Conservation (phyloP, 2,888 invertebrate genomes). For the Ennomos erosarius region DNA sequence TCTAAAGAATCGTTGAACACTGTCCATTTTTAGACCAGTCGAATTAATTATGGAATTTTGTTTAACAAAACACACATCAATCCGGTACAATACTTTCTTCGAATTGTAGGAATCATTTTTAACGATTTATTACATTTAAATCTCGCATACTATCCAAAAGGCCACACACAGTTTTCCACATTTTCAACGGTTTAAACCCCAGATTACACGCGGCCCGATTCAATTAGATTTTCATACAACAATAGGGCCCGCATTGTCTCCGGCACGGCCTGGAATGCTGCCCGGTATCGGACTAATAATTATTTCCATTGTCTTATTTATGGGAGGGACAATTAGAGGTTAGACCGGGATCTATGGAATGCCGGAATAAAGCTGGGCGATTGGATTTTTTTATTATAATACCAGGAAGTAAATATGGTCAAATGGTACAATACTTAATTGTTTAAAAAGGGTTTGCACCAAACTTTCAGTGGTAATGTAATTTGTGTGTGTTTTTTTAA, state of each 20-base stretch:
- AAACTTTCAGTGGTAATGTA: too few relatives aligned
- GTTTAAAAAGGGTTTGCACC: not conserved
- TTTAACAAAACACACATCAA: too few relatives aligned
- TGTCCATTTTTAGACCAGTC: too few relatives aligned
- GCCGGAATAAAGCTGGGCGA: constrained; percentile 40
- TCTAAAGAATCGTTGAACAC: too few relatives aligned
- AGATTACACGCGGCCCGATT: constrained; percentile 55
- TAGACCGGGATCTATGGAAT: constrained; percentile 37
- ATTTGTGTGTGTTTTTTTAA: too few relatives aligned
- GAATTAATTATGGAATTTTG: too few relatives aligned
- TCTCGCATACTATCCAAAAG: constrained; percentile 20
- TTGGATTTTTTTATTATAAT: constrained; percentile 45
- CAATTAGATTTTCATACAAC: constrained; percentile 64
- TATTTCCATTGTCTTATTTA: constrained; percentile 71
- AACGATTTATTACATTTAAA: too few relatives aligned
- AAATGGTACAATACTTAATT: not conserved
- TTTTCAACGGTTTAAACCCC: constrained; percentile 32
- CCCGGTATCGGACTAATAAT: constrained; percentile 61
- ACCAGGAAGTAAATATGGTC: not conserved
- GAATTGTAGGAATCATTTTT: too few relatives aligned
- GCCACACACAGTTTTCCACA: constrained; percentile 17
- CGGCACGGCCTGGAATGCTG: constrained; percentile 49
- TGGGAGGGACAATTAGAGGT: constrained; percentile 35
- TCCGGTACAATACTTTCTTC: too few relatives aligned
- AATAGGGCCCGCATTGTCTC: constrained; percentile 61